Evolutionary conservation across 2,888 invertebrate genomes (phyloP), one percentile per base, ranked within the genome.

Genomic region (Clanis bilineata): DNA sequence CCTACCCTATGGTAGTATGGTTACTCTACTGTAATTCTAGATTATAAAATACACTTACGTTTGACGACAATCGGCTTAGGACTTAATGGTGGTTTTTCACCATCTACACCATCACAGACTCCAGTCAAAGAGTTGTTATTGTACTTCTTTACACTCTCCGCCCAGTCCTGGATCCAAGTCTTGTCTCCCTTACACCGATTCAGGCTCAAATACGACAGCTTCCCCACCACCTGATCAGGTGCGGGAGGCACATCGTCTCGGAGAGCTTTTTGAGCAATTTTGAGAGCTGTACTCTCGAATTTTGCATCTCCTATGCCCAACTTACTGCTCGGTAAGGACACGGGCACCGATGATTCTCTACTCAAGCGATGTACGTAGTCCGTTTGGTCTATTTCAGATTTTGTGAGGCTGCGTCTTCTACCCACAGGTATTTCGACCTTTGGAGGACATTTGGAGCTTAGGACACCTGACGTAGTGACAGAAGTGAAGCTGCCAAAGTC

Each of bases 401-500:
- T 95, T 0, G 95, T 94, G 64, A 95, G 76, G 71, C 95, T 94
- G 64, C 94, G 93, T 12, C 94, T 88, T 65, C 94, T 85, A 25
- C 79, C 73, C 0, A 74, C 71, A 0, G 85, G 85, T 21, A 76
- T 71, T 54, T 77, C 93, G 22, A 64, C 73, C 83, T 87, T 86
- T 0, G 74, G 63, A 0, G 80, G 77, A 45, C 73, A 84, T 65
- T 93, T 93, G 3, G 93, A 93, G 65, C 94, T 94, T 65, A 96
- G 83, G 7, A 95, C 94, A 0, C 95, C 95, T 55, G 95, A 95
- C 0, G 95, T 95, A 1, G 95, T 95, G 0, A 95, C 95, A 0
- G 95, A 95, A 12, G 95, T 95, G 61, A 95, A 94, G 64, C 93
- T 94, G 9, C 95, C 95, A 51, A 92, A 74, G 63, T 94, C 94